Evolutionary conservation across 2,888 invertebrate genomes (phyloP), one percentile per base, ranked within the genome.

Genomic region (Podotricha telesiphe): DNA sequence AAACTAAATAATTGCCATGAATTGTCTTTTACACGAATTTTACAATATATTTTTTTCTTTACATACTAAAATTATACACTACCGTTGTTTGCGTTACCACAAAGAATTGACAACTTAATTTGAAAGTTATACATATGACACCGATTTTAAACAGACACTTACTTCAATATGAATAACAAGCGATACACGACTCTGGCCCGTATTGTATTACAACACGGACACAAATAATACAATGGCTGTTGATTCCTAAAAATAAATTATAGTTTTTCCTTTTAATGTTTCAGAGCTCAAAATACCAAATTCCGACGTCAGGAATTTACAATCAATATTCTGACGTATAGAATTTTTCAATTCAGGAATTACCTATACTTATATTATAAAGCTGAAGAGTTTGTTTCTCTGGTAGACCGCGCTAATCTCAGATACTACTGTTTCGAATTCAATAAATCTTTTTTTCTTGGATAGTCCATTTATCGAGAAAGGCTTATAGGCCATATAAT

Each of bases 181-280:
- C 17, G 1, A 6, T 45, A 34, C 53, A 34, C 17, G 34, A 10
- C 34, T 42, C 13, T 42, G 8, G n/a, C 28, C 10, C 28, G n/a
- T 53, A 53, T 53, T 53, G 17, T 53, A 34, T 53, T 17, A 53
- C 10, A 53, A 47, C 28, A n/a, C 15, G 53, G 34, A 55, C 34
- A 55, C 6, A 34, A 34, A 37, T 34, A 34, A 34, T 17, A 55
- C 55, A 55, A 17, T 19, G 17, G 37, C 17, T 55, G 17, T 37
- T 37, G 37, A 55, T 34, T 4, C 17, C 50, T 50, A 50, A 34
- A 62, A 34, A 50, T 34, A 50, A 50, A 13, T n/a, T 34, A 1
- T 5, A 19, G 48, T 19, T 37, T 59, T 50, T 62, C 62, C 62
- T 20, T 34, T 17, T 47, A n/a, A 62, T 11, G 48, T 62, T 56